Evolutionary conservation across 2,888 invertebrate genomes (phyloP).

Genomic region (Boloria selene): DNA sequence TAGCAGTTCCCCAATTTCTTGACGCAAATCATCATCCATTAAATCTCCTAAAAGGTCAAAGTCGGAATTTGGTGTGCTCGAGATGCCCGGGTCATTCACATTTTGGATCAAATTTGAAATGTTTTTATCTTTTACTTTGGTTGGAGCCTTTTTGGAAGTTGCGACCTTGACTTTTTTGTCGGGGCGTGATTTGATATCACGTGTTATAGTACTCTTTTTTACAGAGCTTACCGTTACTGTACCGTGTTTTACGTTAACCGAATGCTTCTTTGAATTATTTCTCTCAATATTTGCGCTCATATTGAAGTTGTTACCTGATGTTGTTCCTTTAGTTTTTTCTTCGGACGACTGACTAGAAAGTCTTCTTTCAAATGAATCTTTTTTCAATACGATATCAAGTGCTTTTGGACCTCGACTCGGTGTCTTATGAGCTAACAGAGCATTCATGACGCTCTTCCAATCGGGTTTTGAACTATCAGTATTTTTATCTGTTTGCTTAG

Average conservation of each 20-base stretch:
- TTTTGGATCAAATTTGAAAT: conserved; percentile 33
- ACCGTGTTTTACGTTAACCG: not conserved
- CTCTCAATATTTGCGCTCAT: conserved; percentile 6
- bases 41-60: conserved; percentile 74
- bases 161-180: conserved; percentile 10
- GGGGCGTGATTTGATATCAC: conserved; percentile 3
- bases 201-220: not conserved
- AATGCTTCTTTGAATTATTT: conserved; percentile 9
- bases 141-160: not conserved
- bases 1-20: conserved; percentile 74
- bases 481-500: conserved; percentile 23
- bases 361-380: conserved; percentile 49
- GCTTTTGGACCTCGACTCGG: conserved; percentile 66
- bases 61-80: conserved; percentile 66
- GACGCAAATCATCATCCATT: conserved; percentile 69
- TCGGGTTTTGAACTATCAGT: conserved; percentile 43
- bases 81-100: conserved; percentile 58
- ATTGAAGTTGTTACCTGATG: conserved; percentile 22
- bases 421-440: conserved; percentile 65
- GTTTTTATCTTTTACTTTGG: conserved; percentile 17
- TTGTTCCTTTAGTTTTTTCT: conserved; percentile 43
- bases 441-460: conserved; percentile 69
- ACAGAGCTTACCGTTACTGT: not conserved
- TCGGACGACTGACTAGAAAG: conserved; percentile 43
- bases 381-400: conserved; percentile 61